Conservation (phyloP, 92 coral and sea anemone genomes). For the Heteractis magnifica region DNA sequence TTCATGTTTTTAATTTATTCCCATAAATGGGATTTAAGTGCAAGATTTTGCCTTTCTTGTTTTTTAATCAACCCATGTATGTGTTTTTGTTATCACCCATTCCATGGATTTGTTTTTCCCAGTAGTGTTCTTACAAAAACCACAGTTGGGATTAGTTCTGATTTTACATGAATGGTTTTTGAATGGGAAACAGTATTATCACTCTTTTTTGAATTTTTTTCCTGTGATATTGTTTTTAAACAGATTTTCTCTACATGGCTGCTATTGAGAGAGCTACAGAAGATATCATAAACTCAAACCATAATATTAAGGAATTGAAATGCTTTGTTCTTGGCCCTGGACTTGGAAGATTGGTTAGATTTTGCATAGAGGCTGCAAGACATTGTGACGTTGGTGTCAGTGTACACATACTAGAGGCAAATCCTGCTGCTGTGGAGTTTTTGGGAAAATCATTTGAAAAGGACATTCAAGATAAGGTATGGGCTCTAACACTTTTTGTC, state of each 20-base stretch:
- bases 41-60: no score
- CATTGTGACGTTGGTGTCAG: conserved; percentile 25
- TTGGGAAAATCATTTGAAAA: conserved; percentile 36
- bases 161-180: no score
- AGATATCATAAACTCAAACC: conserved; percentile 14
- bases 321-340: conserved; percentile 57
- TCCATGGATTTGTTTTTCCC: no score
- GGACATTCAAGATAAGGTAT: conserved; percentile 34
- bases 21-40: no score
- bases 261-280: conserved; percentile 46
- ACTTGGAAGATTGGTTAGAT: conserved; percentile 49
- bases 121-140: no score
- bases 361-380: conserved; percentile 37
- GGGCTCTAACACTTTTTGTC: neutral
- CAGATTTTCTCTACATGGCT: conserved; percentile 61
- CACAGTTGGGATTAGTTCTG: no score
- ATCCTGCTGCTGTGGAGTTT: conserved; percentile 54
- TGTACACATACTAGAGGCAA: conserved; percentile 53
- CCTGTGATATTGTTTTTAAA: neutral
- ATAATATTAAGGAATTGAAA: neutral
- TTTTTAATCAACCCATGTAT: no score
- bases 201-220: neutral
- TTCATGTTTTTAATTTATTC: no score
- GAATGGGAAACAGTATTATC: neutral
- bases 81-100: no score